Base-by-base conservation (phyloP, 2,888 invertebrate species). In the Pedicia rivosa region DNA sequence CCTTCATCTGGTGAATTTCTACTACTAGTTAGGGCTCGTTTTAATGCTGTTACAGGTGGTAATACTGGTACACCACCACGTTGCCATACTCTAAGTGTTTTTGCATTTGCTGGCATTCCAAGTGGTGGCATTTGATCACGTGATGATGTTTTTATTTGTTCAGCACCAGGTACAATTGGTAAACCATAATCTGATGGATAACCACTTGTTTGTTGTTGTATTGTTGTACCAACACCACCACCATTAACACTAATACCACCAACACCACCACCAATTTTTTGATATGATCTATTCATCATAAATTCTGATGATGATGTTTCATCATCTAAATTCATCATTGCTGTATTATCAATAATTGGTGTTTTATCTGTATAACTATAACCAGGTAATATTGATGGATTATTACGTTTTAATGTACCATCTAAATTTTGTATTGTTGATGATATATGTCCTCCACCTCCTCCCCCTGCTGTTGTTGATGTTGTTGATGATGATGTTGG, bases 1-100 rank as follows among this genome's bases (percentile, higher is more conserved):
- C 86, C 84, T 61, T 90, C 88, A 54, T 90, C 90, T 28, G 84
- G 80, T 16, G 87, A 81, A 57, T 83, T 86, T 54, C 87, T 74
- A 50, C 76, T 81, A 59, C 78, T 80, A 48, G 78, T 78, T 44
- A 86, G 71, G 41, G 80, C 86, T 44, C 86, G 74, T 60, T 87
- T 87, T 46, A 84, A 69, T 44, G 83, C 82, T 41, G 82, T 78
- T 29, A 86, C 84, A 15, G 84, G 87, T 20, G 83, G 86, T 53
- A 84, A 63, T 40, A 86, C 86, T 42, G 84, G 84, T 43, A 83
- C 82, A 40, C 69, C 69, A 46, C 81, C 83, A 46, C 81, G 78
- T 58, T 84, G 84, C 84, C 86, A 86, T 46, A 86, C 83, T 46
- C 84, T 73, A 52, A 86, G 67, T 50, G 84, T 83, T 60, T 84